phyloP scores from a whole-genome alignment of 2,888 invertebrate genomes.

The Apomyelois bistriatella region DNA sequence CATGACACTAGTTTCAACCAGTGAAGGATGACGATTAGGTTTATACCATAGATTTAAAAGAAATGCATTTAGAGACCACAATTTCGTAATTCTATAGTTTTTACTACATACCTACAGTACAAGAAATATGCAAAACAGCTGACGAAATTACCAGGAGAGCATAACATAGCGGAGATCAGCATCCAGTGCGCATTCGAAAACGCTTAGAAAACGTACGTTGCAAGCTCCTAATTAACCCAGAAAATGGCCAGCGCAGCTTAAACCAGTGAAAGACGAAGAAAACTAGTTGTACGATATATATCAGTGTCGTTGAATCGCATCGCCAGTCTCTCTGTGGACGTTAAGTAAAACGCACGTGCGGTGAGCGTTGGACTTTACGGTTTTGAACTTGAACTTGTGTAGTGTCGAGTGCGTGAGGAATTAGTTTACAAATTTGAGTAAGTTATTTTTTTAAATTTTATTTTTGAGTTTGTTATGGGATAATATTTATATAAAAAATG shows the following conservation, averaged over 20 bases:
- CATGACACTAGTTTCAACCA: too few species aligned
- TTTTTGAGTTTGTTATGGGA: not conserved
- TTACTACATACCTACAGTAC: too few species aligned
- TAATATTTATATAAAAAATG: too few species aligned
- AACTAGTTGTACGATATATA: constrained; percentile 73
- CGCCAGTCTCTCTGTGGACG: constrained; percentile 46
- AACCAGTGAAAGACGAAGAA: constrained; percentile 75
- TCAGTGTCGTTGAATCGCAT: constrained; percentile 44
- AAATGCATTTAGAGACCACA: too few species aligned
- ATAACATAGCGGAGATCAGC: constrained; percentile 39
- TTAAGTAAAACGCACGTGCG: constrained; percentile 39
- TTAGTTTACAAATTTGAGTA: constrained; percentile 35
- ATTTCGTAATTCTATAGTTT: too few species aligned
- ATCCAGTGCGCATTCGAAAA: constrained; percentile 63
- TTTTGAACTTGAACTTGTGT: constrained; percentile 37
- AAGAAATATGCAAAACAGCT: not conserved
- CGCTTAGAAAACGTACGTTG: constrained; percentile 68
- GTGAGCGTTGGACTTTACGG: constrained; percentile 27
- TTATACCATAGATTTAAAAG: too few species aligned
- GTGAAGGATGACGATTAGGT: too few species aligned
- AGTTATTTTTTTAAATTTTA: constrained; percentile 28
- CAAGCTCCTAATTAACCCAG: constrained; percentile 76
- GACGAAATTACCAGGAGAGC: constrained; percentile 46
- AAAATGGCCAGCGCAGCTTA: constrained; percentile 56
- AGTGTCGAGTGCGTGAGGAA: constrained; percentile 49